Base-by-base conservation (phyloP, 1,140 invertebrate species). In the Halesus radiatus region DNA sequence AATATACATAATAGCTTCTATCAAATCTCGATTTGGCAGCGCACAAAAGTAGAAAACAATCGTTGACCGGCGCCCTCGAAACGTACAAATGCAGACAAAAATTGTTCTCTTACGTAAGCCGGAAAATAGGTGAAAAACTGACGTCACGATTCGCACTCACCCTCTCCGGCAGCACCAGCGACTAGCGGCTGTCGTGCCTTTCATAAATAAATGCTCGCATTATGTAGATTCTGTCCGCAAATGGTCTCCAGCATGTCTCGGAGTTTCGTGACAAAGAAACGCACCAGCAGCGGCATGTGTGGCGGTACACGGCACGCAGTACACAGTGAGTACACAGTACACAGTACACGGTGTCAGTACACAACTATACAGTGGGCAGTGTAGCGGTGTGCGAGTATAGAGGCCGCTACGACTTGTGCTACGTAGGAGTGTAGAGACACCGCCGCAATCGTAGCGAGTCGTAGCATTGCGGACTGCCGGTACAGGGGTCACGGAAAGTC, bases 141-240 rank as follows among this genome's bases (percentile, higher is more conserved):
- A 23, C 56, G 23, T 60, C 18, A 22, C 56, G 20, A 20, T 58
- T 58, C 54, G 54, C 54, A n/a, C 37, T 60, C 56, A 60, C 56
- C 20, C 56, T 60, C 23, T 20, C 8, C 7, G 37, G 10, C 37
- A 45, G 37, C 37, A 3, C 37, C 10, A 6, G 16, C 54, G 54
- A 22, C 18, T 58, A 8, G 32, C 3, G 32, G 32, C 32, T 18
- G 26, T 58, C 54, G 54, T 58, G 54, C n/a, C 18, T 18, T 58
- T 58, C 54, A 58, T 58, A 58, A 58, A 58, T 58, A 58, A 58
- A 58, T 3, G 54, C 54, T 58, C 1, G 54, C 54, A n/a, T 58
- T 58, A 58, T 58, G 54, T 58, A 58, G 54, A 58, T 58, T 58
- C 54, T 6, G 54, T 22, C 22, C n/a, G n/a, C 54, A n/a, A 58